These are phyloP conservation scores for Oncorhynchus masou DNA, from an alignment of 2,113 vertebrate species.

Conservation along the genomic window DNA sequence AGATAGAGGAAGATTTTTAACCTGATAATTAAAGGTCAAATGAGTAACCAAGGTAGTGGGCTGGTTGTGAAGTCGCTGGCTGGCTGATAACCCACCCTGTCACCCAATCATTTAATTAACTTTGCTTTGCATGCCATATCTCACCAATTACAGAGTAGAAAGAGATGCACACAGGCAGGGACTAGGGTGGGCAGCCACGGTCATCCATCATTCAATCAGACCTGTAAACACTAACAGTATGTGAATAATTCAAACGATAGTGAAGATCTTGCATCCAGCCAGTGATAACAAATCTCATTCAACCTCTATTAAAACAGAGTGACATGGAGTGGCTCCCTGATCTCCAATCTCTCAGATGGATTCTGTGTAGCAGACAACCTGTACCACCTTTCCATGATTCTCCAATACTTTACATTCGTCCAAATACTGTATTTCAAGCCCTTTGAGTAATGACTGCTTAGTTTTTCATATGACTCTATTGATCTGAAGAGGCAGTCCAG, in stretches of 20 bases:
- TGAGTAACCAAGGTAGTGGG: slow-evolving; percentile 45
- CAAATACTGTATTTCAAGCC: not conserved
- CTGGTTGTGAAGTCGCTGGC: slow-evolving; percentile 41
- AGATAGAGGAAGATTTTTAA: slow-evolving; percentile 65
- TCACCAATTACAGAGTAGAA: slow-evolving; percentile 35
- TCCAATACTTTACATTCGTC: not conserved
- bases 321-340: not conserved
- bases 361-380: not conserved
- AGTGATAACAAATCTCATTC: slow-evolving; percentile 53
- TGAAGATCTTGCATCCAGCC: slow-evolving; percentile 35
- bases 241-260: slow-evolving; percentile 18
- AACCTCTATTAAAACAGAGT: slow-evolving; percentile 33
- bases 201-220: slow-evolving; percentile 55
- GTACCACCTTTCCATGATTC: not conserved
- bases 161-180: slow-evolving; percentile 24
- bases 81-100: slow-evolving; percentile 58
- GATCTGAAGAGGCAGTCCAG: slow-evolving; percentile 55
- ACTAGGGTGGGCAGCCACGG: slow-evolving; percentile 43
- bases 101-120: slow-evolving; percentile 68
- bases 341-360: not conserved
- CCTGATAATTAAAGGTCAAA: slow-evolving; percentile 74
- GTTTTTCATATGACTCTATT: slow-evolving; percentile 39
- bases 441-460: slow-evolving; percentile 39
- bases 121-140: slow-evolving; percentile 64
- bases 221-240: slow-evolving; percentile 55